Percentiles rank a stretch among this genome's conserved stretches.
Conservation (phyloP, 2,113 vertebrate species). For the Hippocampus comes region DNA sequence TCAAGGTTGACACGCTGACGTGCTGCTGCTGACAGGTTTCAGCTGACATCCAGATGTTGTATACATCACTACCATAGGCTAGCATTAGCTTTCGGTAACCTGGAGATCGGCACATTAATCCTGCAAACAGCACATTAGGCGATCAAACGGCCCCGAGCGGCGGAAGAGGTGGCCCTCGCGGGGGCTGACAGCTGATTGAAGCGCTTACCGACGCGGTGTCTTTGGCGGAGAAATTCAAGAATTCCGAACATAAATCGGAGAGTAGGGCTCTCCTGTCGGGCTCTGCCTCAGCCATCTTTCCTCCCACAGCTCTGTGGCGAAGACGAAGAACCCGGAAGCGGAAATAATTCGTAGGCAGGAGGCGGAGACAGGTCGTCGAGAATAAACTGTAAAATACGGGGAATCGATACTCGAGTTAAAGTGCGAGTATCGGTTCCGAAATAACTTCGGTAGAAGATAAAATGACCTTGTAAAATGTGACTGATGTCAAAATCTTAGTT, state of each 20-base stretch:
- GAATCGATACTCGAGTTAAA: neutral
- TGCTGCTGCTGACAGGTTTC: constrained; percentile 8
- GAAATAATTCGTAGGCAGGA: constrained; percentile 27
- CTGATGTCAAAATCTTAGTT: too few relatives aligned
- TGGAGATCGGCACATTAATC: constrained; percentile 48
- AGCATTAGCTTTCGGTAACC: constrained; percentile 21
- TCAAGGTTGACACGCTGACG: neutral
- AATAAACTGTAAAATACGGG: neutral
- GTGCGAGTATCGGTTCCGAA: too few relatives aligned
- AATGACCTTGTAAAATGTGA: too few relatives aligned
- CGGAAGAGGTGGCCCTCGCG: neutral
- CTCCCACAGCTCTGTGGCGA: constrained; percentile 18
- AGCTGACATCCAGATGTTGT: constrained; percentile 25
- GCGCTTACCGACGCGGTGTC: constrained; percentile 72
- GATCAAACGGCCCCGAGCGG: neutral
- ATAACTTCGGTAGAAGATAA: too few relatives aligned
- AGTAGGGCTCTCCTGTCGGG: constrained; percentile 51
- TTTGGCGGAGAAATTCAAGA: constrained; percentile 70
- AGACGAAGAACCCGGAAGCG: constrained; percentile 40
- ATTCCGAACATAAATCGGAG: constrained; percentile 61
- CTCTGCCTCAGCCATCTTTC: constrained; percentile 74
- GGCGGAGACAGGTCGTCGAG: neutral
- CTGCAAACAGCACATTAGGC: neutral
- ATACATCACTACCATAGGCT: constrained; percentile 1
- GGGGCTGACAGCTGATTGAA: neutral